Evolutionary conservation across 2,113 vertebrate species (phyloP), one percentile per base, ranked within the genome.

Genomic region (Phycodurus eques): DNA sequence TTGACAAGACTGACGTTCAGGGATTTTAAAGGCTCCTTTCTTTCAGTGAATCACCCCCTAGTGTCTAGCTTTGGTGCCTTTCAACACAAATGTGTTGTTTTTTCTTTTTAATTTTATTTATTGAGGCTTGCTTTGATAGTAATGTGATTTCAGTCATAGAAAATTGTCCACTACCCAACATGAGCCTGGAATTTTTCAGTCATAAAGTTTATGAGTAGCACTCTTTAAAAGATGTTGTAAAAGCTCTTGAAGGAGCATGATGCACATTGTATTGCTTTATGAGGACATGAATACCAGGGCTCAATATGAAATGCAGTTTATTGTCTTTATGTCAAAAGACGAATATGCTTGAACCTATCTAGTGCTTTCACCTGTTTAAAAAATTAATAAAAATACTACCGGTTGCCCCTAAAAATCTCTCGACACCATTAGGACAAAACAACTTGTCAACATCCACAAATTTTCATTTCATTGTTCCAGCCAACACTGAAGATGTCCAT

Each of bases 191-290:
- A 14, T 14, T 27, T 59, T 59, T 59, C 22, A 31, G 56, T 27
- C 12, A 59, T 59, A 59, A 59, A 59, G 56, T 59, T 59, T 49
- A 49, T 68, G 31, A 57, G 66, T 13, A 19, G 22, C 17, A 69
- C 53, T 76, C 33, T 19, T 61, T 8, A 33, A 19, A 15, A n/a
- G 60, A 12, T 46, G 47, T 72, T 71, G 71, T 68, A 27, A 67
- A 8, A 71, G 67, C 59, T 57, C 31, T 74, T 39, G 2, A 43
- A 69, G 11, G 7, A 20, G 57, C 1, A 33, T 44, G 31, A 72
- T 72, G 71, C 20, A 46, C 43, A 39, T 60, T 57, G 63, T 67
- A 31, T 59, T 13, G 5, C 56, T 59, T 27, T 59, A 59, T 27
- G 27, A 59, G 22, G 27, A 59, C 12, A 31, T 31, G 12, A 59